Conservation (phyloP, 2,113 vertebrate genomes). For the Scatophagus argus region DNA sequence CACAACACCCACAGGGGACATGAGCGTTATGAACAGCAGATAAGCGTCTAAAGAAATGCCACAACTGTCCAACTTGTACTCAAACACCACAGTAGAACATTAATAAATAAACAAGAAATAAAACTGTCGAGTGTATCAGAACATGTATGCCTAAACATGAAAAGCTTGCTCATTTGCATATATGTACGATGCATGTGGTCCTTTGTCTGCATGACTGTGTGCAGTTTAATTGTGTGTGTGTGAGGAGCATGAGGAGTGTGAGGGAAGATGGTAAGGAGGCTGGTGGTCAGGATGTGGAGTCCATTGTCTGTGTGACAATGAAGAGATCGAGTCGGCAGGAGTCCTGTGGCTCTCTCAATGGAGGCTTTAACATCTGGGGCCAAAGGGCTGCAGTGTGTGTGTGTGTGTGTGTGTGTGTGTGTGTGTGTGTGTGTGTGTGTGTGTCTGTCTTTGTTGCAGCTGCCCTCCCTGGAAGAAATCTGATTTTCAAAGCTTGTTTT, state of each 20-base stretch:
- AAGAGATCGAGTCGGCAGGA: slow-evolving; percentile 81
- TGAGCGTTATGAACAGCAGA: background rate
- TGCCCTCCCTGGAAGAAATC: slow-evolving; percentile 44
- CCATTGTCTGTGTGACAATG: slow-evolving; percentile 83
- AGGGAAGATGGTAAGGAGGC: slow-evolving; percentile 67
- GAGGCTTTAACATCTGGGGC: slow-evolving; percentile 84
- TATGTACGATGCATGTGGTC: slow-evolving; percentile 9
- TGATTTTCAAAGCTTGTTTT: slow-evolving; percentile 40
- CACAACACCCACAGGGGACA: background rate
- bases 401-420: slow-evolving; percentile 21
- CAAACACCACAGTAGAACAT: background rate
- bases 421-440: slow-evolving; percentile 34
- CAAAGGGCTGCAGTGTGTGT: slow-evolving; percentile 52
- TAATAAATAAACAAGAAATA: background rate
- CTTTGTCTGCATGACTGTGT: slow-evolving; percentile 31
- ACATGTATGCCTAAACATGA: background rate
- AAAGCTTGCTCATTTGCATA: background rate
- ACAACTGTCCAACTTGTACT: background rate
- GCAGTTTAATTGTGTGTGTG: slow-evolving; percentile 27
- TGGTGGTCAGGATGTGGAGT: slow-evolving; percentile 75
- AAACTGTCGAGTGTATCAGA: background rate
- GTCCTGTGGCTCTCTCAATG: slow-evolving; percentile 80
- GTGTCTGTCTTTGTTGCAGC: slow-evolving; percentile 45
- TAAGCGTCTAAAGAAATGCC: background rate
- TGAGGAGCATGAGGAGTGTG: slow-evolving; percentile 26